Evolutionary conservation across 2,113 vertebrate genomes (phyloP), one percentile per base, ranked within the genome.

Genomic region (Grus americana): DNA sequence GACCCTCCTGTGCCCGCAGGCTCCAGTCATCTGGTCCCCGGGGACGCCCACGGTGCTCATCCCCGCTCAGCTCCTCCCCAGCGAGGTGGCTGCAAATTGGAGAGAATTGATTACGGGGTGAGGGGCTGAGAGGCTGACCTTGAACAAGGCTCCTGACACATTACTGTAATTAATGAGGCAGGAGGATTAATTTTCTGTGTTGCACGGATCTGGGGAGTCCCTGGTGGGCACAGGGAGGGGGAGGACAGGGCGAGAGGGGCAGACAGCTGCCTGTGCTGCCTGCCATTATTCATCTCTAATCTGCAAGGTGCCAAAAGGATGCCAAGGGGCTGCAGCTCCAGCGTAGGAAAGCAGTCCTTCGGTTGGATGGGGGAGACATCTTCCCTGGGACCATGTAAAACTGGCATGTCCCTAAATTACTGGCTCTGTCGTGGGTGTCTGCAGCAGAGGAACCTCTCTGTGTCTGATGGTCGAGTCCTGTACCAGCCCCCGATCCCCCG

Each of bases 91-190:
- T 71, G 90, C 68, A 67, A 12, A 79, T 21, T 10, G n/a, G 57
- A 54, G 59, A 86, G 47, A 50, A 95, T 87, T 71, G 89, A 95
- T 95, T 50, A 18, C 55, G 27, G 68, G 86, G 72, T 36, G 36
- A 9, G 38, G 38, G 42, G 22, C 79, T 32, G 61, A 5, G 58
- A 32, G 15, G 50, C 83, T 78, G 83, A 88, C 89, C 94, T 96
- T 89, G 91, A 86, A 36, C 79, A 84, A 36, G 49, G 89, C 86
- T 92, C 91, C 82, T 1, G 10, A 18, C 88, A 62, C 17, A 38
- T 65, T 70, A 61, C 80, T 47, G 73, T 87, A 67, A 89, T 93
- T 95, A 96, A 92, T 47, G 83, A 95, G 49, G 84, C 89, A 89
- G 80, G 18, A 93, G 80, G 70, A 93, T 95, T 95, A 92, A 92